Conservation (phyloP, 2,797 vertebrate genomes). For the Dendrocincla tyrannina region DNA sequence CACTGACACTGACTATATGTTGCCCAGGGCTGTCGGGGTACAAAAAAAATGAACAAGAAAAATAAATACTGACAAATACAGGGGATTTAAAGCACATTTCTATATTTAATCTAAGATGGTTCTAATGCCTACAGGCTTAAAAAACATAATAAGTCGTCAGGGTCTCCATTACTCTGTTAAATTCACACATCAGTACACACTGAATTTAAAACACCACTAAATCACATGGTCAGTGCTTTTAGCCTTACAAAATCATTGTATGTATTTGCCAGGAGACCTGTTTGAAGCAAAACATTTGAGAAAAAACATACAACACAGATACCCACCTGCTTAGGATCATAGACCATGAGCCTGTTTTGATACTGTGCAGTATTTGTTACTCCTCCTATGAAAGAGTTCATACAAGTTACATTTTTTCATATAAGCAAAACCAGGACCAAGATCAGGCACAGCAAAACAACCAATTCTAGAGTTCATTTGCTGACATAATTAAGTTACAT, state of each 20-base stretch:
- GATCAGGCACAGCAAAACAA: conserved; percentile 38
- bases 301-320: not conserved
- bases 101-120: not conserved
- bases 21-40: conserved; percentile 5
- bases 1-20: not conserved
- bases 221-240: not conserved
- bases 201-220: not conserved
- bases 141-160: not conserved
- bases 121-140: not conserved
- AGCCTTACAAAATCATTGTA: not conserved
- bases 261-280: not conserved
- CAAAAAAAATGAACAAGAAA: not conserved
- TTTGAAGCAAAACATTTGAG: not conserved
- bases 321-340: conserved; percentile 93
- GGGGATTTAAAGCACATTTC: conserved; percentile 3
- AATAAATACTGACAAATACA: conserved; percentile 4
- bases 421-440: conserved; percentile 20
- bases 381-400: conserved; percentile 84
- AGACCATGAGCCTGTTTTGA: conserved; percentile 97
- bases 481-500: not conserved
- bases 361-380: conserved; percentile 98
- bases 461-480: not conserved
- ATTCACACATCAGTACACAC: not conserved
- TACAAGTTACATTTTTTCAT: conserved; percentile 52
- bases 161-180: not conserved